Evolutionary conservation across 2,888 invertebrate genomes (phyloP).

Genomic region (Hybos culiciformis): DNA sequence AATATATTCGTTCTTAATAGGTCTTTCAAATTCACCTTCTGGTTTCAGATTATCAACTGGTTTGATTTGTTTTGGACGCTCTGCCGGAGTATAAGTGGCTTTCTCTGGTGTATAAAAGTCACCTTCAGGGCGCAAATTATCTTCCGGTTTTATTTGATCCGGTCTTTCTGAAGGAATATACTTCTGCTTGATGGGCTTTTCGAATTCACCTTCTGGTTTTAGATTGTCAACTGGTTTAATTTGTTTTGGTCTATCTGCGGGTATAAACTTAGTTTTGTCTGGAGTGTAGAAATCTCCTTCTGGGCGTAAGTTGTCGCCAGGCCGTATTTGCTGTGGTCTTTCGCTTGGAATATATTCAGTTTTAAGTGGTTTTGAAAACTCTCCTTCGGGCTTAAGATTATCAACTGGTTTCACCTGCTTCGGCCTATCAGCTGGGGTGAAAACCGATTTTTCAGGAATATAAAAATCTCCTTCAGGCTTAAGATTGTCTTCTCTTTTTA

Average conservation of each 20-base stretch:
- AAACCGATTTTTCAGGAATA: constrained; percentile 36
- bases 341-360: constrained; percentile 33
- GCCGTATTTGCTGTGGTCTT: constrained; percentile 35
- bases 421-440: constrained; percentile 35
- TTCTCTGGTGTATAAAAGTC: constrained; percentile 34
- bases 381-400: constrained; percentile 47
- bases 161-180: constrained; percentile 35
- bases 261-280: constrained; percentile 28
- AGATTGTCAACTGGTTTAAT: constrained; percentile 40
- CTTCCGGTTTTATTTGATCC: constrained; percentile 38
- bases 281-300: constrained; percentile 32
- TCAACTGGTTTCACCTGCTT: constrained; percentile 45
- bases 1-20: constrained; percentile 30
- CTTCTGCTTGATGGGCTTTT: constrained; percentile 34
- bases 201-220: constrained; percentile 38
- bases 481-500: constrained; percentile 42
- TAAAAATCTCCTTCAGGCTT: constrained; percentile 41
- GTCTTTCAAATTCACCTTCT: constrained; percentile 36
- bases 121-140: constrained; percentile 41
- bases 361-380: constrained; percentile 32
- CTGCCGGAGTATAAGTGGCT: constrained; percentile 28
- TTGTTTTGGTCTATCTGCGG: constrained; percentile 25
- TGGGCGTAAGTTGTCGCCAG: constrained; percentile 42
- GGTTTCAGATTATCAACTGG: constrained; percentile 42
- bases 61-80: constrained; percentile 18